Evolutionary conservation across 2,888 invertebrate genomes (phyloP), one percentile per base, ranked within the genome.

Genomic region (Sclerodermus sp.): DNA sequence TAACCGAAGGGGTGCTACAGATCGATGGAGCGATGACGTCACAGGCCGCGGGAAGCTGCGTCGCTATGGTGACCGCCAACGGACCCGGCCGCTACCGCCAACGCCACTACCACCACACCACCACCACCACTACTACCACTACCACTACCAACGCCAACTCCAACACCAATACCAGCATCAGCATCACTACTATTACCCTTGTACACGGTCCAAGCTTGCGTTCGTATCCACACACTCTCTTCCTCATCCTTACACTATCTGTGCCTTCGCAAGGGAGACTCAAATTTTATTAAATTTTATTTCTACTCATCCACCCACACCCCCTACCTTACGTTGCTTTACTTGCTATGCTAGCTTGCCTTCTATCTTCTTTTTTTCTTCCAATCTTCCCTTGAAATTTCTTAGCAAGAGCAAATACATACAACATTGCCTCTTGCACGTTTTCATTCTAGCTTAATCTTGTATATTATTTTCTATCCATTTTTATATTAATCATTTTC

Each of bases 11-110:
- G 67, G 66, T 59, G 64, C 63, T 64, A 68, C 70, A 69, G 72
- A 76, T 77, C 76, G 77, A 77, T 77, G 75, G 71, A 75, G 77
- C 77, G 64, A 70, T 76, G 77, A 76, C 75, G 77, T 77, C 76
- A 76, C 75, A 65, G 68, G 68, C 73, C 64, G 70, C 71, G 73
- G 72, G 76, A 77, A 67, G 75, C 76, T 77, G 77, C 71, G 76
- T 77, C 66, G 62, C 74, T 74, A 77, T 77, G 76, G 76, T 72
- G 74, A 77, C 77, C 77, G 77, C 77, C 77, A 74, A 76, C 73
- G 71, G 70, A 71, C 76, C 74, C 76, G 75, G 74, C 70, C 70
- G 62, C 23, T 8, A 23, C 23, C 23, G 23, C 58, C 47, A 55
- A 49, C 42, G 34, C 40, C 44, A 15, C 46, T 31, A 17, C 31